Evolutionary conservation across 2,113 vertebrate genomes (phyloP), one percentile per base, ranked within the genome.

Genomic region (Oxyruncus cristatus): DNA sequence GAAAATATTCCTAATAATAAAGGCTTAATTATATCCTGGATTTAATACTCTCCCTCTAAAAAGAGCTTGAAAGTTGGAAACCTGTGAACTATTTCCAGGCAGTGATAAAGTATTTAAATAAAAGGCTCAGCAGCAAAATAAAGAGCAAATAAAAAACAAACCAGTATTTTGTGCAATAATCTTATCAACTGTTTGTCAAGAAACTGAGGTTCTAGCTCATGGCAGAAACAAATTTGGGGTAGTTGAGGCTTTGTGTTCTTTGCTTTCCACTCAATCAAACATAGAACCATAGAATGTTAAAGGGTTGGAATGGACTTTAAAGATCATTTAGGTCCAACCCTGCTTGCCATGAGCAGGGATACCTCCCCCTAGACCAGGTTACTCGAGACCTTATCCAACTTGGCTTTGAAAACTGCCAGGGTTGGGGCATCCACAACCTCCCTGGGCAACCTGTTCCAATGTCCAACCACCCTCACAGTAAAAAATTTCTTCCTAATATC

Each of bases 21-120:
- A 85, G 22, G 39, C 81, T 92, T 96, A 93, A 94, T 93, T 94
- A 71, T 28, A 70, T 92, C 52, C 50, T 80, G 77, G n/a, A 89
- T 73, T 85, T 88, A 91, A 76, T 87, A 70, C 14, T 49, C 15
- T 6, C 9, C 14, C 70, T 85, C 74, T 67, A 59, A 72, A 94
- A 93, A 62, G n/a, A 85, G 13, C 55, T n/a, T 85, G 37, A 42
- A 95, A 63, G 26, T 53, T 85, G 41, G 67, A 94, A 92, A 86
- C 41, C 37, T 66, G 12, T 30, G 30, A 88, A 55, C 39, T 93
- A 47, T 78, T 94, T 96, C 70, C 37, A 82, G 76, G 18, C 46
- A 78, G 58, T 4, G 8, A 47, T 77, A 21, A 90, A 82, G 52
- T 66, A 78, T 83, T 75, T 52, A 62, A 81, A 66, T 82, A 26